These are phyloP conservation scores for Bubalus kerabau DNA, from an alignment of 2,113 vertebrate genomes.

Conservation along the genomic window DNA sequence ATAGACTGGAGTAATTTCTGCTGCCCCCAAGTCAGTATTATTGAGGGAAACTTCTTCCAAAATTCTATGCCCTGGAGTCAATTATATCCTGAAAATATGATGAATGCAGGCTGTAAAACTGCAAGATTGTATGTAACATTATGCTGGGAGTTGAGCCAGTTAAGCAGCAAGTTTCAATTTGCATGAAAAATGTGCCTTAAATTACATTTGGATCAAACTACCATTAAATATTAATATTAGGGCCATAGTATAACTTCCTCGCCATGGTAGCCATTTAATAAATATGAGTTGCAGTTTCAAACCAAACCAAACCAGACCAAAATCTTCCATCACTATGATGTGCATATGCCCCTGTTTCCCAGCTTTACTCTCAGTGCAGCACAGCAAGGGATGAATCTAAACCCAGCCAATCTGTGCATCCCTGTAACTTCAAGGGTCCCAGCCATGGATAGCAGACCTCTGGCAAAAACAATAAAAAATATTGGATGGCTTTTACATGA, in stretches of 20 bases:
- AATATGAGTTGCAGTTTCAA: background rate
- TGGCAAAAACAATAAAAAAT: background rate
- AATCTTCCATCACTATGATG: background rate
- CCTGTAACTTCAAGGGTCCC: background rate
- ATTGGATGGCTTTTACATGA: background rate
- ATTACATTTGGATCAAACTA: background rate
- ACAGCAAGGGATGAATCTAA: background rate
- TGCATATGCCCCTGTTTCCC: background rate
- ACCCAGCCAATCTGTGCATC: background rate
- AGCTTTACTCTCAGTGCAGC: background rate
- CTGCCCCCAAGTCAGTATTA: background rate
- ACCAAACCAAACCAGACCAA: background rate
- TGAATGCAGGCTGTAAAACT: background rate
- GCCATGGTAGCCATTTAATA: background rate
- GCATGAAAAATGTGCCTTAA: slow-evolving; percentile 6
- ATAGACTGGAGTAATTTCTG: background rate
- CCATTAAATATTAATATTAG: slow-evolving; percentile 35
- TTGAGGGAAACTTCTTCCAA: background rate
- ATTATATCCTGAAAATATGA: background rate
- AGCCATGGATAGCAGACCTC: background rate
- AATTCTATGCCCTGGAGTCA: background rate
- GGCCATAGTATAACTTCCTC: background rate
- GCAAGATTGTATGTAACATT: background rate
- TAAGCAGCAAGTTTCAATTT: slow-evolving; percentile 5
- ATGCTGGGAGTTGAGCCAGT: background rate